Conservation (phyloP, 1,140 invertebrate species). For the Eupeodes corollae region DNA sequence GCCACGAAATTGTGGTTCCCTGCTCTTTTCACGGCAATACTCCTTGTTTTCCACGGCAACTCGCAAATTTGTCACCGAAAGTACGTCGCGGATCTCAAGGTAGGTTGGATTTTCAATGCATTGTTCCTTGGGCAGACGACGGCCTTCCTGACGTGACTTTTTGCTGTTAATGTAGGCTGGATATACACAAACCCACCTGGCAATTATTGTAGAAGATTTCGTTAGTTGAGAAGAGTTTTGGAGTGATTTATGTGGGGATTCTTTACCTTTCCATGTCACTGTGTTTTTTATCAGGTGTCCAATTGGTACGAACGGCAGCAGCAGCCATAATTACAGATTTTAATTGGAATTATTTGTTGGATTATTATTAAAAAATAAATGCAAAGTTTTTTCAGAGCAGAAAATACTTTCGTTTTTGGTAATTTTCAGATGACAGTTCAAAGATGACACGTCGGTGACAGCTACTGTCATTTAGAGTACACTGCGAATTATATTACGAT, state of each 20-base stretch:
- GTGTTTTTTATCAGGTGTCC: slow-evolving; percentile 54
- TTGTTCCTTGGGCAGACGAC: slow-evolving; percentile 69
- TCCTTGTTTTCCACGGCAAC: slow-evolving; percentile 90
- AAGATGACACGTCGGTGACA: no score
- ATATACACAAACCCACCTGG: slow-evolving; percentile 93
- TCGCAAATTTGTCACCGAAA: slow-evolving; percentile 66
- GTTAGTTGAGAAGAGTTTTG: not conserved
- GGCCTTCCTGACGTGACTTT: slow-evolving; percentile 77
- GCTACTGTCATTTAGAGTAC: no score
- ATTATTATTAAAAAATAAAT: not conserved
- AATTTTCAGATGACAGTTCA: no score
- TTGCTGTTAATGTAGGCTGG: slow-evolving; percentile 93
- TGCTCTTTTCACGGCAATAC: slow-evolving; percentile 83
- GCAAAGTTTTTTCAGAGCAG: no score
- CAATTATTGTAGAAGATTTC: slow-evolving; percentile 14
- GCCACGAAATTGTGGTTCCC: slow-evolving; percentile 71
- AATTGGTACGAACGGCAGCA: slow-evolving; percentile 37
- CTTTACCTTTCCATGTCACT: slow-evolving; percentile 43
- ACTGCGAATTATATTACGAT: no score
- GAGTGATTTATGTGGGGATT: not conserved
- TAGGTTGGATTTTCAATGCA: slow-evolving; percentile 90
- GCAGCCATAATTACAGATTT: slow-evolving; percentile 27
- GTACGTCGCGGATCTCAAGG: slow-evolving; percentile 86
- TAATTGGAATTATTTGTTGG: not conserved
- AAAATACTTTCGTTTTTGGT: no score